Percentiles rank a stretch among this genome's conserved stretches.
These are phyloP conservation scores for Amaurobius ferox DNA, from an alignment of 2,888 invertebrate species.

Conservation along the genomic window DNA sequence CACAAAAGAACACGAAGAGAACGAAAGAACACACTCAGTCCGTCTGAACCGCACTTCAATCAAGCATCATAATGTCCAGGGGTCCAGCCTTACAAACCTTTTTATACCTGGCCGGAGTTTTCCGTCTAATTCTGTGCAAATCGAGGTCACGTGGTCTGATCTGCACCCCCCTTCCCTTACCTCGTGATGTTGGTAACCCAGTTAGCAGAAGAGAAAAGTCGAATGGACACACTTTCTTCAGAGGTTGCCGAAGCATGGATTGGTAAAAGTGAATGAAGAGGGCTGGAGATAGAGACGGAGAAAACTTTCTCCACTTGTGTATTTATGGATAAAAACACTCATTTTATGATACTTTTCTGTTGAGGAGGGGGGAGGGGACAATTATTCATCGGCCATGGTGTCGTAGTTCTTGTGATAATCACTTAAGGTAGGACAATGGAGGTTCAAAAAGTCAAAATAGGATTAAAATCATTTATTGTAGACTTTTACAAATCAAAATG, in stretches of 20 bases:
- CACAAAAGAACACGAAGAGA: conserved; percentile 13
- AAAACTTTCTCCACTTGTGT: no score
- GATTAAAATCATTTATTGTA: no score
- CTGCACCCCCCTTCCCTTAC: conserved; percentile 12
- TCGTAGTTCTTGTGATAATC: no score
- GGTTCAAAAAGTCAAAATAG: no score
- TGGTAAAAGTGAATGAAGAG: neutral
- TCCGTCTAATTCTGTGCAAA: conserved; percentile 48
- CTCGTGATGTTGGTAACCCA: conserved; percentile 53
- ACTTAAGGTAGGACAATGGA: no score
- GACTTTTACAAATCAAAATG: no score
- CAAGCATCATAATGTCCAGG: conserved; percentile 67
- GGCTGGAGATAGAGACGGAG: no score
- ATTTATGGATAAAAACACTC: no score
- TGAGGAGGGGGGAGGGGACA: no score
- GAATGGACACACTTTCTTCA: conserved; percentile 12
- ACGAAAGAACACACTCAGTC: neutral
- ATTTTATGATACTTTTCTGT: no score
- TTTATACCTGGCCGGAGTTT: conserved; percentile 63
- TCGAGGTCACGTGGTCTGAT: conserved; percentile 61
- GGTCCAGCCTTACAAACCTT: conserved; percentile 55
- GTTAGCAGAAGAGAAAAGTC: conserved; percentile 19
- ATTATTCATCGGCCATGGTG: no score
- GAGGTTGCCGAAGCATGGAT: neutral
- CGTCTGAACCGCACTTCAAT: conserved; percentile 24